Conservation (phyloP, 64 coral and sea anemone species). For the Stichodactyla helianthus region DNA sequence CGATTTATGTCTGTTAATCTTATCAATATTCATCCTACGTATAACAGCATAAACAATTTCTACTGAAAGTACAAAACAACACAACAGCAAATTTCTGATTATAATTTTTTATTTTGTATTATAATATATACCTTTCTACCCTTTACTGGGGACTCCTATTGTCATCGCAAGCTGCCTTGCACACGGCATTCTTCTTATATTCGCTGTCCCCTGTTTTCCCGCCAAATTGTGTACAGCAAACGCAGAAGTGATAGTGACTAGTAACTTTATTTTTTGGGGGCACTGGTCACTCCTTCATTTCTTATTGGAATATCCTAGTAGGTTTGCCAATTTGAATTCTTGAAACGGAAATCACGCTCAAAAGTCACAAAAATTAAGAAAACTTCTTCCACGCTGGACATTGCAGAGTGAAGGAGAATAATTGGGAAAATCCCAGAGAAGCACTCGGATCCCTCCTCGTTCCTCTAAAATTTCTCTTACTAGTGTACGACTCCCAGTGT, state of each 20-base stretch:
- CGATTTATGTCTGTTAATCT: background rate
- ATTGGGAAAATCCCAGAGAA: too few relatives aligned
- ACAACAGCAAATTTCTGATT: background rate
- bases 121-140: background rate
- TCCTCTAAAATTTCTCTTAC: too few relatives aligned
- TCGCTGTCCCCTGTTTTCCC: background rate
- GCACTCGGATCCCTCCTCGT: too few relatives aligned
- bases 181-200: background rate
- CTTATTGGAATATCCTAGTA: background rate
- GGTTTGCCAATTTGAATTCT: background rate
- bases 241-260: background rate
- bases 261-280: background rate
- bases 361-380: background rate
- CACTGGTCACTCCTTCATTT: background rate
- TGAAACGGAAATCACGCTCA: background rate
- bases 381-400: background rate
- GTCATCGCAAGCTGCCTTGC: background rate
- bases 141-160: background rate
- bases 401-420: too few relatives aligned
- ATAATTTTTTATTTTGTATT: conserved; percentile 19
- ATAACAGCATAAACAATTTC: background rate
- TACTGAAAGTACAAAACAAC: background rate
- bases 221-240: background rate
- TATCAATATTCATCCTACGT: too few relatives aligned
- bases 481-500: too few relatives aligned